Evolutionary conservation across 2,113 vertebrate species (phyloP).

Genomic region (Toxotes jaculatrix): DNA sequence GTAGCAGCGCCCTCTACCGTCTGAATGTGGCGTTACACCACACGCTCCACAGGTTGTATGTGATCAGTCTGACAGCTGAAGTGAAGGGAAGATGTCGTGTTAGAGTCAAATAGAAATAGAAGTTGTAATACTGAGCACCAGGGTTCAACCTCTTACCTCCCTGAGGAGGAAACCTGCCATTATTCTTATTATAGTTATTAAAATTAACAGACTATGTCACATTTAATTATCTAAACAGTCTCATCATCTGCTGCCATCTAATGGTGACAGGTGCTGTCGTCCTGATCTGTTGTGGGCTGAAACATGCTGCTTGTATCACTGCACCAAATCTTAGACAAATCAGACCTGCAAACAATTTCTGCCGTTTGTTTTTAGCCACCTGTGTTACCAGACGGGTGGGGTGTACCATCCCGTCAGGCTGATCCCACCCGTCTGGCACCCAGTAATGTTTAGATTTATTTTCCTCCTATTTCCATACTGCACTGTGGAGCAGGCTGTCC

Average conservation of each 20-base stretch:
- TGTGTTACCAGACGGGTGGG: slow-evolving; percentile 36
- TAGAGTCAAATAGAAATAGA: background rate
- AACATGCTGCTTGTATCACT: slow-evolving; percentile 11
- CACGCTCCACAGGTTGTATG: background rate
- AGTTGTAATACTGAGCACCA: slow-evolving; percentile 2
- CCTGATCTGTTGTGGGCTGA: slow-evolving; percentile 13
- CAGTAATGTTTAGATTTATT: too few relatives aligned
- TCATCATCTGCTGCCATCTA: background rate
- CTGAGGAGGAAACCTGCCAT: background rate
- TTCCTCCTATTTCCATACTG: background rate
- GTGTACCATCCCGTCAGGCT: slow-evolving; percentile 5
- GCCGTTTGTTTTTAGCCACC: slow-evolving; percentile 41
- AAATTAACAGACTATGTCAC: background rate
- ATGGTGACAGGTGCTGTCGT: background rate
- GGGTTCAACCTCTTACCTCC: background rate
- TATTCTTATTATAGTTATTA: slow-evolving; percentile 5
- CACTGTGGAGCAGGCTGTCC: background rate
- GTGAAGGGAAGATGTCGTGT: background rate
- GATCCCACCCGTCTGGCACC: slow-evolving; percentile 43
- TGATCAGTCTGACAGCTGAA: too few relatives aligned
- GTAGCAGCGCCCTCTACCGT: slow-evolving; percentile 58
- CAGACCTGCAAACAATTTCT: slow-evolving; percentile 20
- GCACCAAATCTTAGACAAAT: slow-evolving; percentile 19
- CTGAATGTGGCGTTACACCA: background rate
- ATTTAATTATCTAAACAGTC: background rate